A percentile compares a stretch with the other conserved stretches of the same genome.
phyloP scores from a whole-genome alignment of 2,797 vertebrate species.

The Cygnus olor region DNA sequence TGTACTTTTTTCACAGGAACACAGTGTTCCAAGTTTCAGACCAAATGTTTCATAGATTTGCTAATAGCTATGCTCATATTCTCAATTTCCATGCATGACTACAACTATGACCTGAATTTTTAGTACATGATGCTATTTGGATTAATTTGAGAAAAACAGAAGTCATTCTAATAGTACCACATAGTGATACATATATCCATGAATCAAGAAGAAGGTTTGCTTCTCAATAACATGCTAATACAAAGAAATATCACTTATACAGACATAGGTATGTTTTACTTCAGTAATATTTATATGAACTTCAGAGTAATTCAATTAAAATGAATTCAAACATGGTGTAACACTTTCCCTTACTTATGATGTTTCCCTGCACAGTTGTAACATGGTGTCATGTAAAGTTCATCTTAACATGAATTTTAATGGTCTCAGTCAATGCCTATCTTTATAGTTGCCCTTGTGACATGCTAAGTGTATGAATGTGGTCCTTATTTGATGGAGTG shows the following conservation, averaged over 20 bases:
- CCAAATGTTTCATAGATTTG: constrained; percentile 65
- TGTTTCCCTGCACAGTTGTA: neutral
- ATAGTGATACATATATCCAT: neutral
- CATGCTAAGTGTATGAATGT: neutral
- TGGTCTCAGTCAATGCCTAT: neutral
- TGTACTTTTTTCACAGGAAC: constrained; percentile 42
- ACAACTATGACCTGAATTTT: constrained; percentile 61
- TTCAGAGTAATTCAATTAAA: neutral
- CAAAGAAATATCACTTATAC: neutral
- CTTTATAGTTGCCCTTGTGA: neutral
- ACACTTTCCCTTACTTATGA: neutral
- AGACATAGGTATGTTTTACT: neutral
- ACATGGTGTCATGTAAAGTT: neutral
- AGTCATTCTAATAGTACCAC: constrained; percentile 3
- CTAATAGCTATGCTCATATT: constrained; percentile 58
- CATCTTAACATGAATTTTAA: constrained; percentile 6
- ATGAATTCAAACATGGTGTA: neutral
- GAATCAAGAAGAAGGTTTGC: neutral
- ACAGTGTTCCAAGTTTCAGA: constrained; percentile 52
- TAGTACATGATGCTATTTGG: constrained; percentile 38
- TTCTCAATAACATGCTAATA: neutral
- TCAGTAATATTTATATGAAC: neutral
- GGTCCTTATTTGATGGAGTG: constrained; percentile 15
- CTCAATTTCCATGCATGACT: constrained; percentile 69
- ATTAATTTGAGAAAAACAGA: constrained; percentile 62